phyloP scores from a whole-genome alignment of 2,888 invertebrate species.

The Cactoblastis cactorum region DNA sequence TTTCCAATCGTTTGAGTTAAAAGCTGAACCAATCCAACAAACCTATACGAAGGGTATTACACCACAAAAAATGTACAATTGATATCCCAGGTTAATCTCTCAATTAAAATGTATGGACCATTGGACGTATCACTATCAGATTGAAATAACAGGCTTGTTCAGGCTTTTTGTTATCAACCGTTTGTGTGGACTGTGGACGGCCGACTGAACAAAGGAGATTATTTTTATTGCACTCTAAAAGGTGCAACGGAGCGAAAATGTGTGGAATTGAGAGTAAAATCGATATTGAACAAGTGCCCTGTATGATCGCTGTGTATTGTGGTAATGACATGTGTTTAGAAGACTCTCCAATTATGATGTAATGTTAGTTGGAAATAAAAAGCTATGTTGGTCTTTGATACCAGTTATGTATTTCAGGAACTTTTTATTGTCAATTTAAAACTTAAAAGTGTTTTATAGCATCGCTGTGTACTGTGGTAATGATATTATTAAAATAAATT shows the following conservation, averaged over 20 bases:
- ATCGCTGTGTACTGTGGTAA: too few species aligned
- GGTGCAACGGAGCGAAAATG: conserved; percentile 64
- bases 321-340: not conserved
- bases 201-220: conserved; percentile 68
- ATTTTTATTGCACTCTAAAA: conserved; percentile 73
- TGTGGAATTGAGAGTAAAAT: conserved; percentile 63
- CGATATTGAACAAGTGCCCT: conserved; percentile 39
- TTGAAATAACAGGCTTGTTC: conserved; percentile 54
- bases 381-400: too few species aligned
- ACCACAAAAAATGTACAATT: not conserved
- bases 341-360: too few species aligned
- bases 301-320: conserved; percentile 9
- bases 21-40: not conserved
- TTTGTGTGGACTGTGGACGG: conserved; percentile 43
- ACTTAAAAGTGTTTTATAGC: too few species aligned
- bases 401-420: too few species aligned
- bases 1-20: not conserved
- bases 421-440: too few species aligned
- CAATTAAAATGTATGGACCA: conserved; percentile 43
- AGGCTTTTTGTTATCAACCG: conserved; percentile 51
- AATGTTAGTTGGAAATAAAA: too few species aligned
- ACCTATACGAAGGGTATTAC: not conserved
- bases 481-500: too few species aligned
- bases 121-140: conserved; percentile 41
- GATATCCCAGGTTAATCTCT: conserved; percentile 17